Evolutionary conservation across 2,888 invertebrate genomes (phyloP).

Genomic region (Agrochola litura): DNA sequence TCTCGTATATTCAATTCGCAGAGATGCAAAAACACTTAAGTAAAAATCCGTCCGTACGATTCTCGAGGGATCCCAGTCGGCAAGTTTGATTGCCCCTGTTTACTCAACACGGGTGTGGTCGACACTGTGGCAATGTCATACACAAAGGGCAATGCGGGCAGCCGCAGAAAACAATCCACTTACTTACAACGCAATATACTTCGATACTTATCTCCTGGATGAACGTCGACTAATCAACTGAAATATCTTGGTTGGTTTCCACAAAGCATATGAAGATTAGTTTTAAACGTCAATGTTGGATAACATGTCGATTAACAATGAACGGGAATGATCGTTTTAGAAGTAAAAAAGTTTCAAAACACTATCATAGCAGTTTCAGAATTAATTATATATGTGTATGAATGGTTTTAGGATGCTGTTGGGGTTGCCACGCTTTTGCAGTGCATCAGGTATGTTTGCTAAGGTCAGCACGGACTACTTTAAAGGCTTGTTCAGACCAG

Average conservation of each 20-base stretch:
- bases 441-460: no score
- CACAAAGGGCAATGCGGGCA: conserved; percentile 65
- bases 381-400: neutral
- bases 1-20: conserved; percentile 15
- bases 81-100: conserved; percentile 53
- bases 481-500: no score
- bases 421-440: no score
- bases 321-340: neutral
- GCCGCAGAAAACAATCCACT: conserved; percentile 53
- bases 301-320: neutral
- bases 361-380: neutral
- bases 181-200: conserved; percentile 50
- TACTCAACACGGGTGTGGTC: conserved; percentile 50
- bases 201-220: conserved; percentile 35
- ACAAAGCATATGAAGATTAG: conserved; percentile 17
- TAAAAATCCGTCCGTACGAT: conserved; percentile 22
- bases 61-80: conserved; percentile 41
- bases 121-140: conserved; percentile 40
- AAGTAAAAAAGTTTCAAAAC: neutral
- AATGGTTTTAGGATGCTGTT: no score
- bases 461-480: no score
- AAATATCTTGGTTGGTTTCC: conserved; percentile 18
- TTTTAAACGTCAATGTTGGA: conserved; percentile 1
- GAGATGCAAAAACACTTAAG: conserved; percentile 31
- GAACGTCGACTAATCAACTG: conserved; percentile 19